phyloP scores from a whole-genome alignment of 2,113 vertebrate species.

The Xiphophorus maculatus region DNA sequence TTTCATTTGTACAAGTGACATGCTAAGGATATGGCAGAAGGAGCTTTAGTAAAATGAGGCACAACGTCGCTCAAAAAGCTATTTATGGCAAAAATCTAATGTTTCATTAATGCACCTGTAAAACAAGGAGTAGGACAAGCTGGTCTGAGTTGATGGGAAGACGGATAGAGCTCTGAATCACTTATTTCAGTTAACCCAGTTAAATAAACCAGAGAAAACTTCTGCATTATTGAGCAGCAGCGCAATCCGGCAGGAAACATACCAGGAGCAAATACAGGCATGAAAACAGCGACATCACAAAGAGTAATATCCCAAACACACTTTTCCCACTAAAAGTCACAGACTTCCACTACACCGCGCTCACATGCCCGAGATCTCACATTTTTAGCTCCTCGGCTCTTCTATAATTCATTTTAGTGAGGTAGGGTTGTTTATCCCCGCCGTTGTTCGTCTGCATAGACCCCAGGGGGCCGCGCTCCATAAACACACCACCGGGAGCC shows the following conservation, averaged over 20 bases:
- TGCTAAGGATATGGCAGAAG: too few relatives aligned
- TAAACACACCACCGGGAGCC: constrained; percentile 60
- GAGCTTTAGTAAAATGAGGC: too few relatives aligned
- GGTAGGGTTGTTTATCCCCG: constrained; percentile 60
- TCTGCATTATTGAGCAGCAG: background rate
- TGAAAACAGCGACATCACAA: background rate
- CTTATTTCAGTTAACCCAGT: background rate
- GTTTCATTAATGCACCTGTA: too few relatives aligned
- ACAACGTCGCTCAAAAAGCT: too few relatives aligned
- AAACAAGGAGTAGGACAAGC: background rate
- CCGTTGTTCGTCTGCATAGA: constrained; percentile 44
- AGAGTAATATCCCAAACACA: background rate
- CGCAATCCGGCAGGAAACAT: background rate
- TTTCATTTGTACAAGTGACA: too few relatives aligned
- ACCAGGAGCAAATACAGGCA: background rate
- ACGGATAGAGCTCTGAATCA: background rate
- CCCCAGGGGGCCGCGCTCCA: constrained; percentile 48
- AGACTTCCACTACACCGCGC: constrained; percentile 5
- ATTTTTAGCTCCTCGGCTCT: constrained; percentile 51
- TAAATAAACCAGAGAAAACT: background rate
- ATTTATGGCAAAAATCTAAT: too few relatives aligned
- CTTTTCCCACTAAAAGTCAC: background rate
- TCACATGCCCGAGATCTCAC: constrained; percentile 26
- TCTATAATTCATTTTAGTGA: constrained; percentile 73
- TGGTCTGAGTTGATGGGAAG: background rate